Base-by-base conservation (phyloP, 2,888 invertebrate species). In the Carterocephalus palaemon region DNA sequence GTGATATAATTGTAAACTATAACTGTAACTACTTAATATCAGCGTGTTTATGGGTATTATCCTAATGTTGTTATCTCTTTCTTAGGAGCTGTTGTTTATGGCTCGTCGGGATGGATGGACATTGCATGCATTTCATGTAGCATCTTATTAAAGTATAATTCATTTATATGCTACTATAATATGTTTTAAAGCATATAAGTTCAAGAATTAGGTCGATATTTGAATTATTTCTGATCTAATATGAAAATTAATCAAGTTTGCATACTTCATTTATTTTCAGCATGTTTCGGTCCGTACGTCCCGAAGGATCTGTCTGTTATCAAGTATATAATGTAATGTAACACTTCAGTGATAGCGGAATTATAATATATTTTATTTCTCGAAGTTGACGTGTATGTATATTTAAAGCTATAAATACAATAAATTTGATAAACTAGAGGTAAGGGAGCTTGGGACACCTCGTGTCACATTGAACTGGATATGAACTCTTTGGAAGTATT, bases 61-160 rank as follows among this genome's bases (percentile, higher is more conserved):
- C 73, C 71, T 78, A 76, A 62, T 65, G 75, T 84, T 86, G 86
- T 86, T 86, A 85, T 77, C 84, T 86, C 84, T 84, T 86, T 85
- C 83, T 81, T 86, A 86, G 86, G 83, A 78, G 80, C 82, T 82
- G 85, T 85, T 86, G 83, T 80, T 75, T 73, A 70, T 56, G 71
- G 72, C 61, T 75, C 70, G 66, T 54, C 64, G 74, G 65, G 54
- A 52, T 64, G 74, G 75, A 76, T 61, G 74, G 75, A 60, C 54
- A 49, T n/a, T n/a, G n/a, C n/a, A n/a, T n/a, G n/a, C n/a, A n/a
- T n/a, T n/a, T n/a, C n/a, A n/a, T n/a, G n/a, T n/a, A n/a, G 32
- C 45, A 15, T 48, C 31, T 52, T 48, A 23, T 46, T 26, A 26
- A 7, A 5, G 7, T 41, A 17, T 33, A 28, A 22, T 13, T 4